These are phyloP conservation scores for Argyrosomus regius DNA, from an alignment of 2,797 vertebrate genomes.

Conservation along the genomic window DNA sequence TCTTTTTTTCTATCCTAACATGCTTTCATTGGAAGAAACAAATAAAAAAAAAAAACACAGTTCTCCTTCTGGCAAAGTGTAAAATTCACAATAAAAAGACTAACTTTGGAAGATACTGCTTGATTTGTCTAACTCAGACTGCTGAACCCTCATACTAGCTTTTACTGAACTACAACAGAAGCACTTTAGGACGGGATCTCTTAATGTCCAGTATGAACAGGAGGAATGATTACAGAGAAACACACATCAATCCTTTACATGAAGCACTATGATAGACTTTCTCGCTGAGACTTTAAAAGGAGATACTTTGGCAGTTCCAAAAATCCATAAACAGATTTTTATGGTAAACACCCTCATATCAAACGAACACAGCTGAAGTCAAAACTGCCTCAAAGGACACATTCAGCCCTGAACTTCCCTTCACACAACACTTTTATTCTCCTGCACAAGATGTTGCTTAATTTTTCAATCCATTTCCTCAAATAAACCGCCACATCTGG, in stretches of 20 bases:
- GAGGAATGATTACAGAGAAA: background rate
- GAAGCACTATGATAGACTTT: too few relatives aligned
- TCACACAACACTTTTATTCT: too few relatives aligned
- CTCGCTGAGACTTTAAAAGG: too few relatives aligned
- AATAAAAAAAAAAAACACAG: background rate
- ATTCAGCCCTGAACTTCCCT: background rate
- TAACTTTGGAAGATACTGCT: background rate
- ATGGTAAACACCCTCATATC: too few relatives aligned
- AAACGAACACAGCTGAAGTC: too few relatives aligned
- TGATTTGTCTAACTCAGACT: background rate
- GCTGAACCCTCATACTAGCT: background rate
- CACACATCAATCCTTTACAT: too few relatives aligned
- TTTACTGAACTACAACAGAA: background rate
- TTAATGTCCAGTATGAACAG: background rate
- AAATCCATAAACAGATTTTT: too few relatives aligned
- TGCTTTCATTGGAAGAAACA: background rate
- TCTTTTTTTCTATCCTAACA: background rate
- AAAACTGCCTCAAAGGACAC: conserved; percentile 2
- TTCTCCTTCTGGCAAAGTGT: background rate
- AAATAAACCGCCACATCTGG: conserved; percentile 13
- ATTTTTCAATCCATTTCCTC: background rate
- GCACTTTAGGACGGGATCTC: background rate
- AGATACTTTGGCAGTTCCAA: too few relatives aligned
- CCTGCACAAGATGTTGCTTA: too few relatives aligned
- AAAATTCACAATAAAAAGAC: background rate